Evolutionary conservation across 1,140 invertebrate species (phyloP), one percentile per base, ranked within the genome.

Genomic region (Bombus balteatus): DNA sequence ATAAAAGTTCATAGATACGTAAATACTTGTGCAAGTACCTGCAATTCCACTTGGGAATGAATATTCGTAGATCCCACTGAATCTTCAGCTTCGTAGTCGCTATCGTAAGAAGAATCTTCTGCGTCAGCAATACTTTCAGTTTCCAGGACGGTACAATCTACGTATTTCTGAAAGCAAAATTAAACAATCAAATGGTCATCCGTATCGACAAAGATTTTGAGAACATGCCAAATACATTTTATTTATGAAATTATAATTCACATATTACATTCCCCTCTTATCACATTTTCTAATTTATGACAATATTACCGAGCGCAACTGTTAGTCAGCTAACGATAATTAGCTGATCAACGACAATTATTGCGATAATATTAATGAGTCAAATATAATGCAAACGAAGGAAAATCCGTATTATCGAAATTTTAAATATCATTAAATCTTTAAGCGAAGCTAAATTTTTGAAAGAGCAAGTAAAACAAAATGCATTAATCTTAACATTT

Each of bases 51-150:
- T 78, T 92, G 93, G 37, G 92, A 89, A 72, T 94, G 89, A 37
- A 76, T 80, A 68, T 39, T 59, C 18, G 92, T 92, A 28, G 93
- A 89, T 15, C 92, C 89, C 39, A 94, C 88, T 8, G 95, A 94
- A 59, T 97, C 97, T 73, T 97, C 97, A 28, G 94, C 96, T 75
- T 98, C 98, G 92, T 97, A 98, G 94, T 98, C 98, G 10, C 97
- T 98, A 94, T 98, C 98, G 94, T 98, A 98, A 87, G 97, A 98
- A 39, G 97, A 98, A 94, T 98, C 98, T 92, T 98, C 98, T 12
- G 96, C 96, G 86, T 96, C 96, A n/a, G 95, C 95, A 5, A 95
- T 95, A 79, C 88, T 93, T 89, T 94, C 94, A 78, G 92, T 91
- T 89, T 94, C 90, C 85, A 95, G 91, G 86, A 96, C 91, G 13